Evolutionary conservation across 2,888 invertebrate genomes (phyloP).

Genomic region (Brachyopa scutellaris): DNA sequence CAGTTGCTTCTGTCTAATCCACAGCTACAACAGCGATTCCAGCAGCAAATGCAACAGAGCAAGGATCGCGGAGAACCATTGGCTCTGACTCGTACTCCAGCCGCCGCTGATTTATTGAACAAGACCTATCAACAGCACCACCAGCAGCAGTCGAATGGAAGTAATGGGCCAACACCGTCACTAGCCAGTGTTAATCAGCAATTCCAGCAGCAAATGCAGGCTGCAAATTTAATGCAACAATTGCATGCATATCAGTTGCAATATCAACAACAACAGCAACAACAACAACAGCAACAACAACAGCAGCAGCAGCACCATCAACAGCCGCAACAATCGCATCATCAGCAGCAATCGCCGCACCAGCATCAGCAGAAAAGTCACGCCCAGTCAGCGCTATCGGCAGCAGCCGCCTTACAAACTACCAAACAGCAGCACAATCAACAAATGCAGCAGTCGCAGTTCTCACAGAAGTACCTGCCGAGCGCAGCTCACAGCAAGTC

Average conservation of each 20-base stretch:
- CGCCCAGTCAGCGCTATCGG: conserved; percentile 44
- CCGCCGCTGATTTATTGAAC: conserved; percentile 76
- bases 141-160: conserved; percentile 77
- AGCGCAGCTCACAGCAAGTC: conserved; percentile 72
- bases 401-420: conserved; percentile 66
- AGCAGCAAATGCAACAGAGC: conserved; percentile 77
- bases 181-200: conserved; percentile 74
- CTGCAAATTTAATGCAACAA: conserved; percentile 77
- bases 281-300: conserved; percentile 72
- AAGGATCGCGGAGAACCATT: conserved; percentile 76
- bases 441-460: conserved; percentile 73
- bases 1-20: conserved; percentile 74
- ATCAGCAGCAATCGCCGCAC: conserved; percentile 74
- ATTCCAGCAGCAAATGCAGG: conserved; percentile 77
- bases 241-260: conserved; percentile 77
- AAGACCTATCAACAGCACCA: conserved; percentile 76
- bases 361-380: conserved; percentile 73
- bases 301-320: conserved; percentile 79
- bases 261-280: conserved; percentile 82
- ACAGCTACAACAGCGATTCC: conserved; percentile 76
- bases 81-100: conserved; percentile 78
- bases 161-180: conserved; percentile 73
- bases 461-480: conserved; percentile 74
- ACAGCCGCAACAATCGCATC: conserved; percentile 75
- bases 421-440: conserved; percentile 63